A percentile compares a stretch with the other conserved stretches of the same genome.
Conservation (phyloP, 2,797 vertebrate species). For the Chrysocyon brachyurus region DNA sequence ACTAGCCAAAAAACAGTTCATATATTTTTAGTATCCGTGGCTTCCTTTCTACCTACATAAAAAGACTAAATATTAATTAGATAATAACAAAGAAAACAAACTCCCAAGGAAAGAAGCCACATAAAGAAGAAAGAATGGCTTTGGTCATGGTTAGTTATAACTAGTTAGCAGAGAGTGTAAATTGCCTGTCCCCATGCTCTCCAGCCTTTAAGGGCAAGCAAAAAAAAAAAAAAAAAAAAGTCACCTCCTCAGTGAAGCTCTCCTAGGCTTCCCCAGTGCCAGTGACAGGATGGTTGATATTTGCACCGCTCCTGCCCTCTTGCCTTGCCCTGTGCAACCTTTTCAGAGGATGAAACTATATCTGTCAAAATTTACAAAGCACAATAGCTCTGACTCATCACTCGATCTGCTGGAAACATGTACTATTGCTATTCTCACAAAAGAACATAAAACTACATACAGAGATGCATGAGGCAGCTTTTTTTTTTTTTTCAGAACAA, state of each 20-base stretch:
- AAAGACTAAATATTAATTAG: not conserved
- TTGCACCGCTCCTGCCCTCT: not conserved
- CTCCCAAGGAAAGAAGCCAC: not conserved
- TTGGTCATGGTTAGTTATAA: not conserved
- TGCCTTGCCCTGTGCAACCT: not conserved
- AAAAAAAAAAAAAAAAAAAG: not conserved
- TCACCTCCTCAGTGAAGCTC: not conserved
- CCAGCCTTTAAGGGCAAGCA: not conserved
- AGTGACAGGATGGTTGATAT: not conserved
- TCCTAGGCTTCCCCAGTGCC: not conserved
- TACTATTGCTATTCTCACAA: not conserved
- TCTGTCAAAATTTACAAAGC: not conserved
- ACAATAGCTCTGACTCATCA: not conserved
- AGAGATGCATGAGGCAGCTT: no score
- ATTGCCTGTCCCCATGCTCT: not conserved
- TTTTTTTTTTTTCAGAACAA: not conserved
- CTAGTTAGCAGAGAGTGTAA: not conserved
- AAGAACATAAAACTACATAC: not conserved
- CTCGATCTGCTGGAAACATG: not conserved
- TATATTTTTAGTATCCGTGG: not conserved
- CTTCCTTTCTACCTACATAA: not conserved
- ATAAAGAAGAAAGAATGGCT: not conserved
- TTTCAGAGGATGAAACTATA: not conserved
- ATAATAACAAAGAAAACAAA: not conserved
- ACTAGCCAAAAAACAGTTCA: not conserved